phyloP scores from a whole-genome alignment of 2,888 invertebrate genomes.

The Monoplex corrugatus region DNA sequence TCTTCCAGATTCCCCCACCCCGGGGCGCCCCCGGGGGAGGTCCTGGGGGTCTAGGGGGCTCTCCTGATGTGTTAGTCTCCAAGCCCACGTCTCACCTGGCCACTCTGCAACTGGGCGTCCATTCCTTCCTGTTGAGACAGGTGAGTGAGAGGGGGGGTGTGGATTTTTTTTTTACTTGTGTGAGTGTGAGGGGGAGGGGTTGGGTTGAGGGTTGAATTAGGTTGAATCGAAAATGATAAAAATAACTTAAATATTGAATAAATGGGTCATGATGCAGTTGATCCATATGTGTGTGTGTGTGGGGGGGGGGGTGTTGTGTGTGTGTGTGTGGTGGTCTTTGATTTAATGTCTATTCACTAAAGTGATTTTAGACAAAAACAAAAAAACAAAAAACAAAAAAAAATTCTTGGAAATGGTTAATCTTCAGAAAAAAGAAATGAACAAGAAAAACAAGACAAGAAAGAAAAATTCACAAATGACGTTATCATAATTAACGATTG shows the following conservation, averaged over 20 bases:
- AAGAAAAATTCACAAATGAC: no score
- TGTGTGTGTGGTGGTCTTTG: background rate
- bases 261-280: background rate
- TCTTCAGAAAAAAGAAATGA: no score
- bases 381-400: no score
- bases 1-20: slow-evolving; percentile 52
- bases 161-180: no score
- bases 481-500: no score
- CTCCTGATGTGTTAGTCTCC: slow-evolving; percentile 4
- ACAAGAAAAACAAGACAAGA: no score
- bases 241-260: no score
- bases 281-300: background rate
- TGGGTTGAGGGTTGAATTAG: no score
- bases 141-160: background rate
- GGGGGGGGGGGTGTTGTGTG: background rate
- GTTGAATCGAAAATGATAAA: no score
- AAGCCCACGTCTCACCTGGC: slow-evolving; percentile 55
- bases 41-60: slow-evolving; percentile 21
- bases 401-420: no score
- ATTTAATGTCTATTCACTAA: no score
- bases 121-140: slow-evolving; percentile 51
- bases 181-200: background rate
- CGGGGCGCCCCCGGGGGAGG: slow-evolving; percentile 22
- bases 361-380: no score
- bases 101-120: slow-evolving; percentile 51